Evolutionary conservation across 2,113 vertebrate species (phyloP).

Genomic region (Xiphias gladius): DNA sequence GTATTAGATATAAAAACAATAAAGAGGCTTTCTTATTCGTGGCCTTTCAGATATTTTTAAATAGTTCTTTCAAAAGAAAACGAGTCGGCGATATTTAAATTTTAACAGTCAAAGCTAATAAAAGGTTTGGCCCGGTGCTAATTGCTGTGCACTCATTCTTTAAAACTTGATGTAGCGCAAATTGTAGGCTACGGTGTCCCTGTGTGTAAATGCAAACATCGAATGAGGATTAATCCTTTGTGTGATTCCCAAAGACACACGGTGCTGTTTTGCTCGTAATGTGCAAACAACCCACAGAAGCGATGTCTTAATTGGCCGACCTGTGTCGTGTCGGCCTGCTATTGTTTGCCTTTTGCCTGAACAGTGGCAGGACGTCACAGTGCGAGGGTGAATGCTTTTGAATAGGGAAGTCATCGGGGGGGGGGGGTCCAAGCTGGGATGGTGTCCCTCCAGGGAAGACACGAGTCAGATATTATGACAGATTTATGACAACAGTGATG

Average conservation of each 20-base stretch:
- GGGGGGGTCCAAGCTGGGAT: not conserved
- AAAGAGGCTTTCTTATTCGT: not conserved
- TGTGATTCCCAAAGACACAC: slow-evolving; percentile 23
- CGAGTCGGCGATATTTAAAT: too few relatives aligned
- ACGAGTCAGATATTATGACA: slow-evolving; percentile 27
- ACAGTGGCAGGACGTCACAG: not conserved
- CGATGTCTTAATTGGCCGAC: slow-evolving; percentile 26
- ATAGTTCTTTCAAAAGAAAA: too few relatives aligned
- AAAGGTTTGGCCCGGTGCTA: too few relatives aligned
- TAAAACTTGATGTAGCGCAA: not conserved
- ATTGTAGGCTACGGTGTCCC: too few relatives aligned
- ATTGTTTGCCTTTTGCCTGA: not conserved
- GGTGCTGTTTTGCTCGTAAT: not conserved
- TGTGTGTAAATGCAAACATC: not conserved
- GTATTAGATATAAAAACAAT: not conserved
- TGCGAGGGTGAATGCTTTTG: slow-evolving; percentile 2
- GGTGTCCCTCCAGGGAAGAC: slow-evolving; percentile 18
- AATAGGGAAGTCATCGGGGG: not conserved
- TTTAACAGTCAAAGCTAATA: not conserved
- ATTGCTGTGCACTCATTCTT: not conserved
- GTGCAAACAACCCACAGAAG: slow-evolving; percentile 27
- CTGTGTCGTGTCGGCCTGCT: slow-evolving; percentile 7
- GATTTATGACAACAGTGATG: slow-evolving; percentile 3
- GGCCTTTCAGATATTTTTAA: not conserved
- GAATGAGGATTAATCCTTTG: not conserved